These are phyloP conservation scores for Acronicta aceris DNA, from an alignment of 2,888 invertebrate genomes.

Conservation along the genomic window DNA sequence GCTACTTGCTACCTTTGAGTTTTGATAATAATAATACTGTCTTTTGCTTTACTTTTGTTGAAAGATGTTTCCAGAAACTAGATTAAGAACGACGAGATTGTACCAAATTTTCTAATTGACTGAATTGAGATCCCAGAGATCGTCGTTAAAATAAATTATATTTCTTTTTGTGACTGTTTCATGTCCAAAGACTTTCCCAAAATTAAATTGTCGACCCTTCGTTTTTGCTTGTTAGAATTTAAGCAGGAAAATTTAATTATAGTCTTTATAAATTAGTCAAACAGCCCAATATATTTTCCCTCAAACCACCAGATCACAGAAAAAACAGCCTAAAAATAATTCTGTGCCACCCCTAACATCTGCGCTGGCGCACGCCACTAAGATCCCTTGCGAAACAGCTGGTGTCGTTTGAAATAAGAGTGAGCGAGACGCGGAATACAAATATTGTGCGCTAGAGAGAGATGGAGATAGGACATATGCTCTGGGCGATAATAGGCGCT, in stretches of 20 bases:
- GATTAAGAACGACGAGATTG: no score
- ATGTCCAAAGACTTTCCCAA: no score
- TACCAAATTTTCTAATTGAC: no score
- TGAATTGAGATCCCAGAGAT: no score
- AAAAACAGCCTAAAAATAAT: conserved; percentile 13
- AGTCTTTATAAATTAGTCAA: no score
- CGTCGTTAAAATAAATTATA: no score
- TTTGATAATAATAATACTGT: neutral
- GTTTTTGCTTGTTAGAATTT: no score
- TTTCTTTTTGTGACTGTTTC: no score
- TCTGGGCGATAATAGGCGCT: conserved; percentile 30
- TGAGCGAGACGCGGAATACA: conserved; percentile 56
- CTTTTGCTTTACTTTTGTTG: neutral
- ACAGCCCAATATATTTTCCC: conserved; percentile 2
- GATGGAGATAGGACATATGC: conserved; percentile 47
- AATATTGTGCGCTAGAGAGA: conserved; percentile 35
- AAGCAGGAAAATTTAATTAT: no score
- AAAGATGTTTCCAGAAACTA: neutral
- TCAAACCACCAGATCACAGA: neutral
- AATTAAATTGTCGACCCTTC: no score
- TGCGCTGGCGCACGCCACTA: conserved; percentile 68
- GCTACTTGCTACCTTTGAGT: conserved; percentile 43
- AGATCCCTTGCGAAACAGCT: conserved; percentile 84
- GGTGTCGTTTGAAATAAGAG: conserved; percentile 68
- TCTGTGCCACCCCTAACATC: conserved; percentile 55